These are phyloP conservation scores for Gila orcuttii DNA, from an alignment of 2,113 vertebrate genomes.

Conservation along the genomic window DNA sequence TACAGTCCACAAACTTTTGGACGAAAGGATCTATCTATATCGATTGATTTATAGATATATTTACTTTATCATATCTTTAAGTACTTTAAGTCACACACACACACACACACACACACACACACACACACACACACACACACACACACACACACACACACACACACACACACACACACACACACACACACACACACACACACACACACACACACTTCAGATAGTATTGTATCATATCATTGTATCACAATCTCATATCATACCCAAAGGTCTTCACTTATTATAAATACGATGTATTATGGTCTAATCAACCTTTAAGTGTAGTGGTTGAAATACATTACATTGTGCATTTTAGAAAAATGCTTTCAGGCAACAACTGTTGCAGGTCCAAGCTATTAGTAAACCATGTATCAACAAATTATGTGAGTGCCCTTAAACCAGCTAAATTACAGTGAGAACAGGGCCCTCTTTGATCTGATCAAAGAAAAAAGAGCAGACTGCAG, in stretches of 20 bases:
- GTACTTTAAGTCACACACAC: too few relatives aligned
- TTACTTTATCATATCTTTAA: too few relatives aligned
- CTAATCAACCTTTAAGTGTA: neutral
- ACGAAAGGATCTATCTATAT: too few relatives aligned
- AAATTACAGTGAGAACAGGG: neutral
- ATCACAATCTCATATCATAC: neutral
- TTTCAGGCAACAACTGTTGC: neutral
- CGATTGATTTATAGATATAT: too few relatives aligned
- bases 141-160: too few relatives aligned
- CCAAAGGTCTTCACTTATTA: neutral
- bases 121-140: too few relatives aligned
- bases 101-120: too few relatives aligned
- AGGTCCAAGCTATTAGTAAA: slow-evolving; percentile 3
- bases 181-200: too few relatives aligned
- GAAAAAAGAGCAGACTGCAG: neutral
- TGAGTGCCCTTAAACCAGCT: neutral
- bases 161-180: too few relatives aligned
- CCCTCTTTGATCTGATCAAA: slow-evolving; percentile 23
- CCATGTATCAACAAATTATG: slow-evolving; percentile 3
- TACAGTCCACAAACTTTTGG: too few relatives aligned
- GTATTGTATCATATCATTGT: slow-evolving; percentile 2
- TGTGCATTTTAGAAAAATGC: neutral
- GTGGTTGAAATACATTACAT: neutral
- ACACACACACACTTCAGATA: neutral
- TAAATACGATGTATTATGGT: too few relatives aligned